These are phyloP conservation scores for Semaprochilodus insignis DNA, from an alignment of 2,797 vertebrate genomes.

Conservation along the genomic window DNA sequence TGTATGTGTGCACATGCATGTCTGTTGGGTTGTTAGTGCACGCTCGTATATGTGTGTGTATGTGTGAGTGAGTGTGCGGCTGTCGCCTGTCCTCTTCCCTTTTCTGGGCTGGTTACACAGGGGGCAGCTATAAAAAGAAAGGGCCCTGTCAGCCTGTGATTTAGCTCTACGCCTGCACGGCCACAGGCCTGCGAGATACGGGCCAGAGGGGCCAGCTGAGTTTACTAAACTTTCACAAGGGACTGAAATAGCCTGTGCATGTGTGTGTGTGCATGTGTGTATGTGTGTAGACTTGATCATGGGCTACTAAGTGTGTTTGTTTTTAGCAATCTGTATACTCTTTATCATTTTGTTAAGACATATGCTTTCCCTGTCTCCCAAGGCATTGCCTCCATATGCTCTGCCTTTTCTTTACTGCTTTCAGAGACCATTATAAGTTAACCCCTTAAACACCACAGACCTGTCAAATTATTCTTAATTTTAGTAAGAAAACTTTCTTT, in stretches of 20 bases:
- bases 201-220: slow-evolving; percentile 74
- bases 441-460: too few species aligned
- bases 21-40: slow-evolving; percentile 41
- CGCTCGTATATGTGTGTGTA: slow-evolving; percentile 54
- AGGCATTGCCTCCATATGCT: not conserved
- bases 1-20: slow-evolving; percentile 58
- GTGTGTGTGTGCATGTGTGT: slow-evolving; percentile 33
- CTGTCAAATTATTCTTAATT: too few species aligned
- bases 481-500: too few species aligned
- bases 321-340: slow-evolving; percentile 10
- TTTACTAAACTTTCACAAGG: slow-evolving; percentile 77
- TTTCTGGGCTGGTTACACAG: slow-evolving; percentile 79
- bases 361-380: slow-evolving; percentile 3
- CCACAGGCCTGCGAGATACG: slow-evolving; percentile 69
- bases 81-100: slow-evolving; percentile 75
- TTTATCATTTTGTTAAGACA: not conserved
- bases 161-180: slow-evolving; percentile 65
- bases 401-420: not conserved
- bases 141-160: slow-evolving; percentile 78
- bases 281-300: slow-evolving; percentile 17
- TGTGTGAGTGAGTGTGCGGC: slow-evolving; percentile 55
- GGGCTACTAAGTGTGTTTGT: slow-evolving; percentile 28
- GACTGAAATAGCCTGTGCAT: slow-evolving; percentile 71
- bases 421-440: too few species aligned
- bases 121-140: slow-evolving; percentile 81